Conservation (phyloP, 2,797 vertebrate genomes). For the Spinibarbus caldwelli region DNA sequence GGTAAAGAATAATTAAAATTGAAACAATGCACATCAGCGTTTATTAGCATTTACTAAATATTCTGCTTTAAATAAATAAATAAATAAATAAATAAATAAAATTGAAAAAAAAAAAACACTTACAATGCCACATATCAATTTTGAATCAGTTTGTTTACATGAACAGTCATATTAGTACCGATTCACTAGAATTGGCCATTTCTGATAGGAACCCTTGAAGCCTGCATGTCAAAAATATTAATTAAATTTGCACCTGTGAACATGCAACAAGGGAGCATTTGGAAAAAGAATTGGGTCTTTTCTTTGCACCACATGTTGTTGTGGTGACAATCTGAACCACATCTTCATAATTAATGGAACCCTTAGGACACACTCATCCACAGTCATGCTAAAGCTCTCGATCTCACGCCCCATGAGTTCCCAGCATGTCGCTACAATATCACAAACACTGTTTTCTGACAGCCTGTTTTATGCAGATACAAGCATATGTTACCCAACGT, state of each 20-base stretch:
- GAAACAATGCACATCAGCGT: no score
- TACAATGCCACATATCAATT: not conserved
- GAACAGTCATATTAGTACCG: not conserved
- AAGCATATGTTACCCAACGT: slow-evolving; percentile 25
- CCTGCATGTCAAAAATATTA: slow-evolving; percentile 63
- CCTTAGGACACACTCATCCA: slow-evolving; percentile 55
- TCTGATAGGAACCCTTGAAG: slow-evolving; percentile 7
- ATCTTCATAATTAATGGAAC: slow-evolving; percentile 72
- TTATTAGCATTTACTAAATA: no score
- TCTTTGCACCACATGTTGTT: slow-evolving; percentile 64
- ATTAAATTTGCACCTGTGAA: slow-evolving; percentile 73
- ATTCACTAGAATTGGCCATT: not conserved
- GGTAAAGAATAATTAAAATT: no score
- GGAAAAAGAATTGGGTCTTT: slow-evolving; percentile 63
- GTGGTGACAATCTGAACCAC: slow-evolving; percentile 53
- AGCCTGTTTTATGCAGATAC: slow-evolving; percentile 51
- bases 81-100: no score
- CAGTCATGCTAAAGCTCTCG: slow-evolving; percentile 60
- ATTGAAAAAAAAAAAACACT: no score
- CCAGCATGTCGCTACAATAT: slow-evolving; percentile 55
- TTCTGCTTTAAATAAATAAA: no score
- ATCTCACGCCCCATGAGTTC: slow-evolving; percentile 60
- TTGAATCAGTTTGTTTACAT: not conserved
- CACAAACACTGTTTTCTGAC: slow-evolving; percentile 64
- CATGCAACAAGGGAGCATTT: slow-evolving; percentile 68